Percentiles rank a stretch among this genome's conserved stretches.
Evolutionary conservation across 2,888 invertebrate genomes (phyloP).

Genomic region (Drosophila kuntzei): DNA sequence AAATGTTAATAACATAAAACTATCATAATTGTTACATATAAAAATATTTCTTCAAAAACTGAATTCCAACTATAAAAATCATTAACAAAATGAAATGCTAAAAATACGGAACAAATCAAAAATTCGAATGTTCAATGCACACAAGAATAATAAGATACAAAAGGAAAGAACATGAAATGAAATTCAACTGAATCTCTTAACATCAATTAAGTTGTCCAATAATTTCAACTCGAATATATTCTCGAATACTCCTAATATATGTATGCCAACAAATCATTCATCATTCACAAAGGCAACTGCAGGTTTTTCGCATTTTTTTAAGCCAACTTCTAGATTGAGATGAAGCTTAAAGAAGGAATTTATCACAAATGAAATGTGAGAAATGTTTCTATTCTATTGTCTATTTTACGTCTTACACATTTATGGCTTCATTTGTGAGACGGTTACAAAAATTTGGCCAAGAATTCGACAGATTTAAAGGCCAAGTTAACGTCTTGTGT

Average conservation of each 20-base stretch:
- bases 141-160: no score
- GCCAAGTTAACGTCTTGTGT: constrained; percentile 12
- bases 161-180: not conserved
- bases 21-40: no score
- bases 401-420: not conserved
- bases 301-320: no score
- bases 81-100: no score
- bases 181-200: not conserved
- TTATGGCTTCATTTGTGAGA: constrained; percentile 50
- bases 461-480: constrained; percentile 40
- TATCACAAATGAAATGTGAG: constrained; percentile 7
- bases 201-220: not conserved
- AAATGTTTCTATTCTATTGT: not conserved
- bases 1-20: no score
- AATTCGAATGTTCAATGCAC: no score
- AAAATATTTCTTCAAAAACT: no score
- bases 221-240: not conserved
- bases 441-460: constrained; percentile 19
- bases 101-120: no score
- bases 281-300: not conserved
- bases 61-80: no score
- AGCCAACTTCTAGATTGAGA: not conserved
- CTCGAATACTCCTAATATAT: not conserved
- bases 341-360: constrained; percentile 28
- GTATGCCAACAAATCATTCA: not conserved